phyloP scores from a whole-genome alignment of 1,140 invertebrate species.

The Drosophila pachea region DNA sequence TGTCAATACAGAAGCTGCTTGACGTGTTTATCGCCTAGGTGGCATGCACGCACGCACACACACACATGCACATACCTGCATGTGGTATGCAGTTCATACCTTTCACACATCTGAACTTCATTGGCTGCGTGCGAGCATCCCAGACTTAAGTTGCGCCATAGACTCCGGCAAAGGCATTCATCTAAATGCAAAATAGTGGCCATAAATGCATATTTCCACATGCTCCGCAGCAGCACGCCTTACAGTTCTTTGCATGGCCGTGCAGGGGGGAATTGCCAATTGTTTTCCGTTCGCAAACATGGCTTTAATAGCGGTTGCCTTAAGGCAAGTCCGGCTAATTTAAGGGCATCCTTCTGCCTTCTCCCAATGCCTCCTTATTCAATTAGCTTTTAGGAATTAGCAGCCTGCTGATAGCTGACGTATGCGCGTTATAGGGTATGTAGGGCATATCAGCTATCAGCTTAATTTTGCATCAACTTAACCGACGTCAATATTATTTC shows the following conservation, averaged over 20 bases:
- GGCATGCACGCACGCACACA: constrained; percentile 19
- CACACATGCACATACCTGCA: constrained; percentile 1
- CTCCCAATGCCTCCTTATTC: no score
- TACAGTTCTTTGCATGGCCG: neutral
- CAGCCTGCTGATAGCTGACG: no score
- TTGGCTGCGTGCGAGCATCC: constrained; percentile 62
- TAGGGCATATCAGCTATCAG: no score
- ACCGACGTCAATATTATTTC: no score
- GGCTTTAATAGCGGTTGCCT: neutral
- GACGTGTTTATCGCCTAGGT: constrained; percentile 59
- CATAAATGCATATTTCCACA: constrained; percentile 64
- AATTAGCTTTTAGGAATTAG: no score
- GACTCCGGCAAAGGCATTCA: constrained; percentile 46
- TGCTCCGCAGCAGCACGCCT: constrained; percentile 21
- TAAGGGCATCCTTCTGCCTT: no score
- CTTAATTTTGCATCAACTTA: no score
- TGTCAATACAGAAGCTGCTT: constrained; percentile 46
- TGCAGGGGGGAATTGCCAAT: constrained; percentile 23
- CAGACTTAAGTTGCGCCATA: neutral
- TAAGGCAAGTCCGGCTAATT: neutral
- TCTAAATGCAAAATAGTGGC: constrained; percentile 67
- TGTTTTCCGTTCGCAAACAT: neutral
- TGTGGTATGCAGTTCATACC: neutral
- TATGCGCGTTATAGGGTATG: no score
- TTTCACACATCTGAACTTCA: constrained; percentile 36